Percentiles rank a stretch among this genome's conserved stretches.
Evolutionary conservation across 1,140 invertebrate species (phyloP).

Genomic region (Chymomyza costata): DNA sequence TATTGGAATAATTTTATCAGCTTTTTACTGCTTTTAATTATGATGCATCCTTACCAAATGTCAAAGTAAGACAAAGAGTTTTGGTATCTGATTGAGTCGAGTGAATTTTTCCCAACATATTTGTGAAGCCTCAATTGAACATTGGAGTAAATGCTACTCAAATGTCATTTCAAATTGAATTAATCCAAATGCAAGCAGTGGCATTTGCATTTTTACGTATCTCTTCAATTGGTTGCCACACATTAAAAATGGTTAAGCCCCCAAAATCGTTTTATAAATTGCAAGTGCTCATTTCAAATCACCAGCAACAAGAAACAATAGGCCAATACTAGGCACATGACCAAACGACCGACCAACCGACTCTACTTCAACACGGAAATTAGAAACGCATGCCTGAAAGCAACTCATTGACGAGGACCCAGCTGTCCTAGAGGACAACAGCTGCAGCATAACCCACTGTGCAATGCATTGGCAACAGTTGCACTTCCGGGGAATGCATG

Average conservation of each 20-base stretch:
- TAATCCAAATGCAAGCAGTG: slow-evolving; percentile 44
- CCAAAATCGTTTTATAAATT: slow-evolving; percentile 59
- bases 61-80: no score
- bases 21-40: no score
- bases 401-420: slow-evolving; percentile 30
- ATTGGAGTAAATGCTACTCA: slow-evolving; percentile 20
- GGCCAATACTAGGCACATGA: not conserved
- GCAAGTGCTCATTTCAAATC: slow-evolving; percentile 24
- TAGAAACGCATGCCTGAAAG: slow-evolving; percentile 67
- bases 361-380: slow-evolving; percentile 49
- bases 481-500: slow-evolving; percentile 23
- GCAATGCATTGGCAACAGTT: slow-evolving; percentile 22
- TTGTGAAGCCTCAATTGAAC: no score
- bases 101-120: no score
- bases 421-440: slow-evolving; percentile 5
- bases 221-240: not conserved
- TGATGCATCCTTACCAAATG: no score
- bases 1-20: no score
- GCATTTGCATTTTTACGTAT: not conserved
- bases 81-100: no score
- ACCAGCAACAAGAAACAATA: slow-evolving; percentile 23
- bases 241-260: slow-evolving; percentile 38
- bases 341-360: no score
- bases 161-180: slow-evolving; percentile 54
- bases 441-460: not conserved